Conservation (phyloP, 2,888 invertebrate species). For the Chalcosyrphus nemorum region DNA sequence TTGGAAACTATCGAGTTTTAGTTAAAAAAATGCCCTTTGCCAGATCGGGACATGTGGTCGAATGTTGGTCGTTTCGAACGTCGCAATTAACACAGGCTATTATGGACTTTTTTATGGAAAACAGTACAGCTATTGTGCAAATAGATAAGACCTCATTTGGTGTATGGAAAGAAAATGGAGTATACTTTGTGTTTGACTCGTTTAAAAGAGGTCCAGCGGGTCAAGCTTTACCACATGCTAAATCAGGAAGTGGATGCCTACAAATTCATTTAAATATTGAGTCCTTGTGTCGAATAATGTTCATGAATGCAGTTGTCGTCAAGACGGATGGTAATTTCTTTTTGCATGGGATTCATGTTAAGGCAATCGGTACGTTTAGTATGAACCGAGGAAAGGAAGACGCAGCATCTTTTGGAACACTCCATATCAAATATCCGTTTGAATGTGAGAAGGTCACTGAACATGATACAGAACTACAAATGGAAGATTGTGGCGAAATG, state of each 20-base stretch:
- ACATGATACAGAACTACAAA: neutral
- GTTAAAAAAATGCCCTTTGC: conserved; percentile 77
- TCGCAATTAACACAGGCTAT: conserved; percentile 77
- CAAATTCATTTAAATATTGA: conserved; percentile 85
- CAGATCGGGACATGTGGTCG: conserved; percentile 77
- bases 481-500: neutral
- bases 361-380: conserved; percentile 65
- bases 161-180: conserved; percentile 86
- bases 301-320: conserved; percentile 81
- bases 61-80: conserved; percentile 76
- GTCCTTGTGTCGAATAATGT: conserved; percentile 84
- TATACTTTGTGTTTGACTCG: conserved; percentile 86
- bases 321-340: conserved; percentile 79
- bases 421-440: conserved; percentile 56
- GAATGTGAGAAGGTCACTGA: neutral
- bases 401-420: conserved; percentile 12
- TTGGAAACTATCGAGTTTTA: conserved; percentile 79
- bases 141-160: conserved; percentile 85
- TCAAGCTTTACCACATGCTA: conserved; percentile 76
- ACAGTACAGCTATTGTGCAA: conserved; percentile 82
- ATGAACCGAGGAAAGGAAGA: conserved; percentile 37
- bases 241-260: conserved; percentile 84
- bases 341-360: conserved; percentile 84
- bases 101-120: conserved; percentile 76
- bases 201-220: conserved; percentile 85